Percentiles rank a stretch among this genome's conserved stretches.
Evolutionary conservation across 64 coral and sea anemone species (phyloP).

Genomic region (Catalaphyllia jardinei): DNA sequence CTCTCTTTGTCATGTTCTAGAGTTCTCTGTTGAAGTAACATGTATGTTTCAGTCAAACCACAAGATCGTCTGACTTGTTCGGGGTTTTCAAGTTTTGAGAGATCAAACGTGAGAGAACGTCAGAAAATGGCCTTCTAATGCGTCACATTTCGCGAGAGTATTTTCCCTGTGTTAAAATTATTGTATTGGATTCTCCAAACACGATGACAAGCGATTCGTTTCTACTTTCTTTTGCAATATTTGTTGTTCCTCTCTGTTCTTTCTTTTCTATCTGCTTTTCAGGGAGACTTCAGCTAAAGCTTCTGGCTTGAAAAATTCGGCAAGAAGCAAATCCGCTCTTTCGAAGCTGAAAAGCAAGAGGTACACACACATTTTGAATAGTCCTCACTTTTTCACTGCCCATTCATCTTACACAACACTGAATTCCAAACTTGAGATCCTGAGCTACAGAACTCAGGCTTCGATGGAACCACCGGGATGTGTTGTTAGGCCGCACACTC

Average conservation of each 20-base stretch:
- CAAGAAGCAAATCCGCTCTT: background rate
- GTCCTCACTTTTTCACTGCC: no score
- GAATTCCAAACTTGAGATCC: no score
- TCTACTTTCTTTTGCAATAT: background rate
- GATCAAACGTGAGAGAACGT: no score
- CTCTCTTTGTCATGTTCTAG: background rate
- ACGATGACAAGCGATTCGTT: background rate
- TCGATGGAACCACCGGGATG: background rate
- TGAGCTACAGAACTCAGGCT: no score
- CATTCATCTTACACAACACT: no score
- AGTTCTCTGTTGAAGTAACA: no score
- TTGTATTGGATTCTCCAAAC: no score
- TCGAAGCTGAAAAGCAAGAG: background rate
- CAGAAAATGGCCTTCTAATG: no score
- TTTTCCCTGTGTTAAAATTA: no score
- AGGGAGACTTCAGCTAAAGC: background rate
- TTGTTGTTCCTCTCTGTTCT: background rate
- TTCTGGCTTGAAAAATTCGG: background rate
- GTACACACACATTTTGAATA: background rate
- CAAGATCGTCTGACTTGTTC: background rate
- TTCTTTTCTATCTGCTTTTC: background rate
- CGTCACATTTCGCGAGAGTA: no score
- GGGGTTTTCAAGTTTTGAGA: background rate
- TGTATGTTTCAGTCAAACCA: no score
- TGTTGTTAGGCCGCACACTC: no score